phyloP scores from a whole-genome alignment of 2,888 invertebrate species.

The Gari tellinella region DNA sequence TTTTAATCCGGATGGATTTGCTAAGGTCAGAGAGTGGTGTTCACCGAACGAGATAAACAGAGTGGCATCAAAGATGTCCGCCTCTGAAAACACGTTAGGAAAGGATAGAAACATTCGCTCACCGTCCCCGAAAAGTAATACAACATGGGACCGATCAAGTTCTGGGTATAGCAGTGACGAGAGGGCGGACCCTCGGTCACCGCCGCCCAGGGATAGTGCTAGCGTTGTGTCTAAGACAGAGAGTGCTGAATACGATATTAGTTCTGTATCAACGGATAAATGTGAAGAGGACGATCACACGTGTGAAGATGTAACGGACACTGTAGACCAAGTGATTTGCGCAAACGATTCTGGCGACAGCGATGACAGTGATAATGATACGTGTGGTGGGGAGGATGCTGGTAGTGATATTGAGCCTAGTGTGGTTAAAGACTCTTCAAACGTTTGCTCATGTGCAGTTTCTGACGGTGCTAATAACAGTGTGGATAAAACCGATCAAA shows the following conservation, averaged over 20 bases:
- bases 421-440: constrained; percentile 3
- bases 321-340: background rate
- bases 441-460: background rate
- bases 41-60: constrained; percentile 32
- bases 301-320: background rate
- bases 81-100: constrained; percentile 18
- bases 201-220: constrained; percentile 44
- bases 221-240: constrained; percentile 26
- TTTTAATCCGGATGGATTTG: constrained; percentile 26
- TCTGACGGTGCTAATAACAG: background rate
- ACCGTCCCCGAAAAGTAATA: constrained; percentile 56
- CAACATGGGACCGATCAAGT: constrained; percentile 59
- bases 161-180: constrained; percentile 62
- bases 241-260: constrained; percentile 37
- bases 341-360: background rate
- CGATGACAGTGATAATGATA: background rate
- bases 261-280: constrained; percentile 25
- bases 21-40: constrained; percentile 48
- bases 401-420: background rate
- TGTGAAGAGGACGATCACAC: constrained; percentile 13
- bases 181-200: constrained; percentile 52
- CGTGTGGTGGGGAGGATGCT: background rate
- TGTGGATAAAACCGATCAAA: constrained; percentile 7
- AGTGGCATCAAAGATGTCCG: constrained; percentile 38
- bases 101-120: constrained; percentile 49